A percentile compares a stretch with the other conserved stretches of the same genome.
These are phyloP conservation scores for Meandrina meandrites DNA, from an alignment of 92 coral and sea anemone species.

Conservation along the genomic window DNA sequence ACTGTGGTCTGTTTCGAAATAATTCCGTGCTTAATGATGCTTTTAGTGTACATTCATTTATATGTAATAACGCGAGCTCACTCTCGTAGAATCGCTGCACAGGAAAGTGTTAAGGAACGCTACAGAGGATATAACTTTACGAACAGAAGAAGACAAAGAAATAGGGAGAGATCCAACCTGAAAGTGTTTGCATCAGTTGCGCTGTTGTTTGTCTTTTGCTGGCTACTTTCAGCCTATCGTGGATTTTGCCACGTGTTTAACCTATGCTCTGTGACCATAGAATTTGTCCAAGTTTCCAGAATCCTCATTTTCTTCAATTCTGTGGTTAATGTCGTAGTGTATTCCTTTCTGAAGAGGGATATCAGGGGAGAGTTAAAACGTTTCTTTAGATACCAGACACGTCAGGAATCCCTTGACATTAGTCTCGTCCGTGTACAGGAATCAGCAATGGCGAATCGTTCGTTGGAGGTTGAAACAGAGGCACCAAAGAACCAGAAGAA, in stretches of 20 bases:
- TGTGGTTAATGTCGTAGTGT: slow-evolving; percentile 38
- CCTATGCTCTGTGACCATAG: slow-evolving; percentile 19
- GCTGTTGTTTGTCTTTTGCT: slow-evolving; percentile 39
- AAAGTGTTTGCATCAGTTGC: slow-evolving; percentile 35
- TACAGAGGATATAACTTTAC: not conserved
- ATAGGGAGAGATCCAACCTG: slow-evolving; percentile 40
- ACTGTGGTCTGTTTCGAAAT: not conserved
- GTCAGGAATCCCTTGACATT: slow-evolving; percentile 15
- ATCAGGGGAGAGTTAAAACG: slow-evolving; percentile 21
- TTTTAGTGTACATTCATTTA: not conserved
- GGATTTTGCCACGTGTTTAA: slow-evolving; percentile 35
- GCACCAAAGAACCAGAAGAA: not conserved
- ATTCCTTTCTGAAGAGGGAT: slow-evolving; percentile 41
- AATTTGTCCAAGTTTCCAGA: slow-evolving; percentile 37
- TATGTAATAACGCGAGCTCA: slow-evolving; percentile 12
- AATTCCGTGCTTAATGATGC: slow-evolving; percentile 14
- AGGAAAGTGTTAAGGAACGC: not conserved
- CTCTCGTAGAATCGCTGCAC: slow-evolving; percentile 16
- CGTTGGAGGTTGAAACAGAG: not conserved
- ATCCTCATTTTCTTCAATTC: slow-evolving; percentile 46
- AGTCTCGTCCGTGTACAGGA: not conserved
- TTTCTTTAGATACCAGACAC: not conserved
- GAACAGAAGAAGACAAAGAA: slow-evolving; percentile 4
- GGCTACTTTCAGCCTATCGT: slow-evolving; percentile 50
- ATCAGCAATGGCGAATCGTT: not conserved